phyloP scores from a whole-genome alignment of 2,888 invertebrate species.

The Agrenia bidenticulata region DNA sequence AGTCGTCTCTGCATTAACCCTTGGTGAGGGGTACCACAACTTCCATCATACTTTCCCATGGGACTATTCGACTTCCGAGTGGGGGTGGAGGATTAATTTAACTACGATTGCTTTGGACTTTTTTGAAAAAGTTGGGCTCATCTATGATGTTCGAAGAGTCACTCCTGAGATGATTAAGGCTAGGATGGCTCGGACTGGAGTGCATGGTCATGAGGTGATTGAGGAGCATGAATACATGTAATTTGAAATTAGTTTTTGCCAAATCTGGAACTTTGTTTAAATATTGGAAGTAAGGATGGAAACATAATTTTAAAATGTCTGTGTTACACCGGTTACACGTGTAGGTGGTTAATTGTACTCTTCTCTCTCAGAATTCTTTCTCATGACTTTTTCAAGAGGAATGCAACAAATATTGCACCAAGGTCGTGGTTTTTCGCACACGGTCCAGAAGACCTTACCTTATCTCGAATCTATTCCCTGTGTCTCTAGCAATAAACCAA shows the following conservation, averaged over 20 bases:
- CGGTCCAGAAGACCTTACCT: no score
- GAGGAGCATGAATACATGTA: constrained; percentile 46
- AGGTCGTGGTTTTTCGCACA: no score
- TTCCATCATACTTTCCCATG: constrained; percentile 47
- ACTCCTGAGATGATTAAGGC: constrained; percentile 44
- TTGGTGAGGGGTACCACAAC: constrained; percentile 46
- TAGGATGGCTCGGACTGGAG: constrained; percentile 37
- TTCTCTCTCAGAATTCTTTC: no score
- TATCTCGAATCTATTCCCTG: no score
- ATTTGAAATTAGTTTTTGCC: no score
- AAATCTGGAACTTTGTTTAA: no score
- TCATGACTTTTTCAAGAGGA: no score
- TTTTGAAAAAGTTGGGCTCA: constrained; percentile 31
- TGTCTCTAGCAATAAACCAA: no score
- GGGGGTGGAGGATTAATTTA: constrained; percentile 40
- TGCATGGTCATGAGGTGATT: constrained; percentile 32
- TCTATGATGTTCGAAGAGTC: constrained; percentile 31
- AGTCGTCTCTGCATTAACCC: constrained; percentile 33
- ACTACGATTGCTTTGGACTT: constrained; percentile 34
- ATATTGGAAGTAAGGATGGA: background rate
- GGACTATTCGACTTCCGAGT: constrained; percentile 39
- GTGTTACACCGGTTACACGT: no score
- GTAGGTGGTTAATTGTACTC: no score
- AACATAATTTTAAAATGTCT: background rate
- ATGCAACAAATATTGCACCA: no score